These are phyloP conservation scores for Tympanoctomys barrerae DNA, from an alignment of 2,797 vertebrate species.

Conservation along the genomic window DNA sequence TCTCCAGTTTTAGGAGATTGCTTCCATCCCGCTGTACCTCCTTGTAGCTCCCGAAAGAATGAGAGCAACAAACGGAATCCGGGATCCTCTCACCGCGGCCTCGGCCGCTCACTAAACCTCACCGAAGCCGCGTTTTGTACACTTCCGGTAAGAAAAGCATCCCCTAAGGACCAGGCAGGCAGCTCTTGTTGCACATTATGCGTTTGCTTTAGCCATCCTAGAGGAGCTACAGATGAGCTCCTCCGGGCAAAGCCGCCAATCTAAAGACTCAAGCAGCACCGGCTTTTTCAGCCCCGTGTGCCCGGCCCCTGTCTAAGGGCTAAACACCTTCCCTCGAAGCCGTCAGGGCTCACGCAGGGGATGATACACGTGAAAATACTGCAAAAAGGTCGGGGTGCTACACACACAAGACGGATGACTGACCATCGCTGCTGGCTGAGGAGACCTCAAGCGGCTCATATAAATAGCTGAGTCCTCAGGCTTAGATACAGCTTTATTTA, in stretches of 20 bases:
- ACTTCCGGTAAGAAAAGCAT: background rate
- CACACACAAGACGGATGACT: accelerated
- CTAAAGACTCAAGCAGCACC: background rate
- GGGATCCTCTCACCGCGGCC: background rate
- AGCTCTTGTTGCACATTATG: background rate
- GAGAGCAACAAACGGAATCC: background rate
- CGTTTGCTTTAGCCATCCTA: background rate
- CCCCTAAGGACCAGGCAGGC: background rate
- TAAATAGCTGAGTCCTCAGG: background rate
- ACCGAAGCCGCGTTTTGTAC: background rate
- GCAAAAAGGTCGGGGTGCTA: background rate
- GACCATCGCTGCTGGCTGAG: background rate
- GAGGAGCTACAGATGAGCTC: background rate
- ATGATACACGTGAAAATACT: background rate
- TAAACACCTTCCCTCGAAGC: background rate
- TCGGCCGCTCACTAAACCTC: background rate
- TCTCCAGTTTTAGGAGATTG: background rate
- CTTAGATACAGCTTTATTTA: background rate
- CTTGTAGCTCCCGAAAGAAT: background rate
- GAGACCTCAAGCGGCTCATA: background rate
- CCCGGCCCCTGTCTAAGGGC: background rate
- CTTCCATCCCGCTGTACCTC: background rate
- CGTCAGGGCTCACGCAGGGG: background rate
- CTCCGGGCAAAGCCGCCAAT: background rate
- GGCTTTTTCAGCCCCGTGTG: background rate